phyloP scores from a whole-genome alignment of 2,797 vertebrate species.

The Rhinogobio ventralis region DNA sequence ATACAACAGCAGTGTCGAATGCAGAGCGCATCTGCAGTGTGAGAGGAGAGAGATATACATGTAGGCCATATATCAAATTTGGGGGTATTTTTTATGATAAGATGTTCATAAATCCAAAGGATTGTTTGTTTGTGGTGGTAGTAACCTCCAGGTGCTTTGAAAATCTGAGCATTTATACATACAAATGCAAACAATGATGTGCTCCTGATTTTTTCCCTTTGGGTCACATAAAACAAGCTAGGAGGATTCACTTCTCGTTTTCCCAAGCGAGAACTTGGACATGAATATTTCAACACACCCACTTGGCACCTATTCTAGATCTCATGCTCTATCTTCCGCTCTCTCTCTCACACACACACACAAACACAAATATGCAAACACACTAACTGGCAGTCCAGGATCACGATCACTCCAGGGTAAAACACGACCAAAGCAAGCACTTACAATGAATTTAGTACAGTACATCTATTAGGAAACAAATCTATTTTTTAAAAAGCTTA shows the following conservation, averaged over 20 bases:
- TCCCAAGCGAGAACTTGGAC: conserved; percentile 45
- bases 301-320: conserved; percentile 39
- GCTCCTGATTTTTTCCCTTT: conserved; percentile 38
- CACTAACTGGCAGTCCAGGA: neutral
- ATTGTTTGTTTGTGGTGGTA: conserved; percentile 16
- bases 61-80: neutral
- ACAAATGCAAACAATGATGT: conserved; percentile 51
- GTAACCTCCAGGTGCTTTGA: conserved; percentile 34
- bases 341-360: neutral
- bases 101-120: neutral
- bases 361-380: conserved; percentile 6
- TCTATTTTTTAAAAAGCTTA: neutral
- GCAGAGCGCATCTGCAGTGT: neutral
- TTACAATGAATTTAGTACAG: neutral
- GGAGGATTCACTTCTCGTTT: conserved; percentile 41
- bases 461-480: neutral
- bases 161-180: conserved; percentile 43
- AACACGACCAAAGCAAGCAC: neutral
- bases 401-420: neutral
- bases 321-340: conserved; percentile 9
- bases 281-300: conserved; percentile 53
- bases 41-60: neutral
- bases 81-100: neutral
- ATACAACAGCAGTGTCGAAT: conserved; percentile 34
- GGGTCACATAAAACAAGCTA: conserved; percentile 44